These are phyloP conservation scores for Chouioia cunea DNA, from an alignment of 2,888 invertebrate species.

Conservation along the genomic window DNA sequence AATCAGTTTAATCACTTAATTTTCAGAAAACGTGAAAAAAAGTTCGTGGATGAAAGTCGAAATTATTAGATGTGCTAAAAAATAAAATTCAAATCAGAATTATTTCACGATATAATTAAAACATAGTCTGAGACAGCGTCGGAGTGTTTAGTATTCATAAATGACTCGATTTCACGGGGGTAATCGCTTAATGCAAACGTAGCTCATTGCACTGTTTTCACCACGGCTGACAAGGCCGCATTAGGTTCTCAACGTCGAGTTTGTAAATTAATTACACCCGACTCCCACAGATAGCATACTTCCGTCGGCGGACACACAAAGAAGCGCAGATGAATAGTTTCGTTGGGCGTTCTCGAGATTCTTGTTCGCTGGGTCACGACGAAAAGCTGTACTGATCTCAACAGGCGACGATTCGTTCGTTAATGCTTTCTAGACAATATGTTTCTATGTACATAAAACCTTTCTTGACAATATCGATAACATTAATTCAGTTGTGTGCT, in stretches of 20 bases:
- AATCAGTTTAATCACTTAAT: no score
- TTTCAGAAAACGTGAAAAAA: no score
- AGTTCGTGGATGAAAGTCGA: no score
- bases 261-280: slow-evolving; percentile 35
- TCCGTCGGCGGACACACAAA: neutral
- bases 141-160: slow-evolving; percentile 14
- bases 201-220: neutral
- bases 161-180: slow-evolving; percentile 32
- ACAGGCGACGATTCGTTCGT: no score
- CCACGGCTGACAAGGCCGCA: slow-evolving; percentile 6
- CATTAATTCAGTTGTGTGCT: no score
- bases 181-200: slow-evolving; percentile 36
- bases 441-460: no score
- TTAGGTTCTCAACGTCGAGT: slow-evolving; percentile 9
- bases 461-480: no score
- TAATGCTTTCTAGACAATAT: no score
- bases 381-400: neutral
- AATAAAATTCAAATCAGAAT: no score
- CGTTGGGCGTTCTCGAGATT: slow-evolving; percentile 14
- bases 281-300: slow-evolving; percentile 29
- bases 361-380: slow-evolving; percentile 22
- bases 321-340: slow-evolving; percentile 29
- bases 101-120: no score
- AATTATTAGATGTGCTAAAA: no score
- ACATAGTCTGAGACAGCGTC: no score